Evolutionary conservation across 2,797 vertebrate genomes (phyloP), one percentile per base, ranked within the genome.

Genomic region (Ispidina lecontei): DNA sequence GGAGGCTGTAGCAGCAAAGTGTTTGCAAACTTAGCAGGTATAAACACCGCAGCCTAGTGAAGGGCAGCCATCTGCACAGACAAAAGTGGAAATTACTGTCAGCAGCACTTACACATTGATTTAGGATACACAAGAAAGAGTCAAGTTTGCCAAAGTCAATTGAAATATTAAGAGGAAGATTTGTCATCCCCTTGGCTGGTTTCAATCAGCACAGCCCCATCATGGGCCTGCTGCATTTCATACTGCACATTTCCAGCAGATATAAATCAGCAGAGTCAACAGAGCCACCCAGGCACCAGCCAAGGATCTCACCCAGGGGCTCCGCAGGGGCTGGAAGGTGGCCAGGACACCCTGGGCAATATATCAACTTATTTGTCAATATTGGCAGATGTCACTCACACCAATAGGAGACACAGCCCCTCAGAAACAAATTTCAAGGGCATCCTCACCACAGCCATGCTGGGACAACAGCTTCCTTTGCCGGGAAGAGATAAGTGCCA

Each of bases 131-230:
- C 22, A 37, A 33, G 79, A 13, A 81, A 71, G 59, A 84, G 60
- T 47, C 16, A 4, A 95, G 49, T 84, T 90, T 94, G 90, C 87
- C 90, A 95, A 93, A 95, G 90, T 39, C 85, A 92, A 89, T 70
- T 87, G 92, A 88, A 93, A 93, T 84, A 86, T 90, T 90, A 84
- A 93, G 60, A 79, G 77, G 88, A 56, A 86, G 86, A 84, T 92
- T 81, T 92, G 91, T 91, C 96, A 94, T 91, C 18, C 49, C 79
- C 87, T 31, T 70, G 90, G 85, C 94, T 93, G 91, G 83, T 90
- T 91, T 93, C 89, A 91, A 78, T 90, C 96, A 92, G 89, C 3
- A 1, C 62, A n/a, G 78, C 22, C 84, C 72, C 51, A 35, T 56
- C 75, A 6, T 4, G 3, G 51, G 43, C 47, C 31, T 59, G 4